These are phyloP conservation scores for Etheostoma cragini DNA, from an alignment of 2,113 vertebrate species.

Conservation along the genomic window DNA sequence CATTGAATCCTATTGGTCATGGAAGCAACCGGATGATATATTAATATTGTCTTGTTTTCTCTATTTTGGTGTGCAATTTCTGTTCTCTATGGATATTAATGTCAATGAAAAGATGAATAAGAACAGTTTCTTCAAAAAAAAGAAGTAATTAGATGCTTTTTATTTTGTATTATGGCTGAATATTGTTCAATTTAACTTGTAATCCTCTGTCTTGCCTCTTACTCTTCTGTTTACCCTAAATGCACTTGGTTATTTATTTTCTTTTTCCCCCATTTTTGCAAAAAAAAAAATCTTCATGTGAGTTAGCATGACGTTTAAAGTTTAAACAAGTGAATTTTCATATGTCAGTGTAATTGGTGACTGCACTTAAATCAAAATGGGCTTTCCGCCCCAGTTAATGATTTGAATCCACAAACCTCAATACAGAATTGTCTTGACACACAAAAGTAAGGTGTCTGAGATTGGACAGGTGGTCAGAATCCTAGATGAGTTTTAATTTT, in stretches of 20 bases:
- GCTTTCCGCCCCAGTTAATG: not conserved
- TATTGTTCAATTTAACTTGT: constrained; percentile 8
- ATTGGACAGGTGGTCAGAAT: constrained; percentile 33
- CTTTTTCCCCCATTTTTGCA: not conserved
- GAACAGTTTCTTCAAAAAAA: constrained; percentile 15
- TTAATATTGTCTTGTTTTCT: constrained; percentile 23
- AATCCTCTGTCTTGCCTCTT: constrained; percentile 5
- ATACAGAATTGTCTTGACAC: constrained; percentile 22
- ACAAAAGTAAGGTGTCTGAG: constrained; percentile 19
- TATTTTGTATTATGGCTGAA: not conserved
- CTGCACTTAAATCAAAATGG: constrained; percentile 37
- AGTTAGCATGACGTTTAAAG: constrained; percentile 1
- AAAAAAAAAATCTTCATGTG: not conserved
- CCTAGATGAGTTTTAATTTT: constrained; percentile 24
- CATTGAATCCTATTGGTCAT: constrained; percentile 27
- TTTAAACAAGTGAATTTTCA: constrained; percentile 33
- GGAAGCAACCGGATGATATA: constrained; percentile 27
- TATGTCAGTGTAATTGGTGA: constrained; percentile 39
- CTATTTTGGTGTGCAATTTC: constrained; percentile 39
- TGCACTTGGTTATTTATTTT: not conserved
- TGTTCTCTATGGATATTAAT: constrained; percentile 39
- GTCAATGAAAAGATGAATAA: constrained; percentile 32
- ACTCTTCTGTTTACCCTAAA: not conserved
- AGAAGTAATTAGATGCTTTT: constrained; percentile 22
- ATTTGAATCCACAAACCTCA: constrained; percentile 46